A percentile compares a stretch with the other conserved stretches of the same genome.
Conservation (phyloP, 2,888 invertebrate genomes). For the Xestia sexstrigata region DNA sequence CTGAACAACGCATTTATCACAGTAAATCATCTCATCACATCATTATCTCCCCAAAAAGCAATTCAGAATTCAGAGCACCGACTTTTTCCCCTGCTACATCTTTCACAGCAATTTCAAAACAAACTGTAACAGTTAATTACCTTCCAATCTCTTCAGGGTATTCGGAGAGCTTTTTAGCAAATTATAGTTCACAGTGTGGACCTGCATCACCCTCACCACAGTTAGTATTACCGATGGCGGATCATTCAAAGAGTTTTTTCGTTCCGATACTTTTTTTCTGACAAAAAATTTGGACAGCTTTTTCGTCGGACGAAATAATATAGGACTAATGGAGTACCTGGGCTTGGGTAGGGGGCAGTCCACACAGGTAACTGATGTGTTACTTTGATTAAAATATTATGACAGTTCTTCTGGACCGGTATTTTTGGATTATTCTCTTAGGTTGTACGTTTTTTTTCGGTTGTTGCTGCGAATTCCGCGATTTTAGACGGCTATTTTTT, state of each 20-base stretch:
- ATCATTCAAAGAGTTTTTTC: conserved; percentile 68
- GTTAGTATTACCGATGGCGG: conserved; percentile 67
- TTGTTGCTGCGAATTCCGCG: conserved; percentile 29
- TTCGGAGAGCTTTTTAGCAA: conserved; percentile 66
- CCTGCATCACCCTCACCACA: conserved; percentile 46
- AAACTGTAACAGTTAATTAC: conserved; percentile 64
- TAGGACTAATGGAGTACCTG: conserved; percentile 65
- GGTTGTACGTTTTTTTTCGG: not conserved
- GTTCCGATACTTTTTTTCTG: conserved; percentile 49
- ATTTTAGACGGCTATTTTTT: conserved; percentile 19
- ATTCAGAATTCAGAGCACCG: conserved; percentile 34
- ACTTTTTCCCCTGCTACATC: conserved; percentile 40
- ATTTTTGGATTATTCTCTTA: conserved; percentile 14
- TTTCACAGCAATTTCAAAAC: conserved; percentile 62
- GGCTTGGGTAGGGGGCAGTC: conserved; percentile 53
- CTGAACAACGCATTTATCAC: conserved; percentile 11
- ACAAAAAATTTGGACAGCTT: conserved; percentile 63
- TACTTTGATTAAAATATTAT: conserved; percentile 69
- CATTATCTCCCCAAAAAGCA: conserved; percentile 44
- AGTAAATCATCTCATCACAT: conserved; percentile 37
- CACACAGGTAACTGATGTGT: conserved; percentile 63
- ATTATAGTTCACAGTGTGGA: conserved; percentile 62
- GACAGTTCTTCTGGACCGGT: conserved; percentile 55
- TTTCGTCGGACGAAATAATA: conserved; percentile 68
- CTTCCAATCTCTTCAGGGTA: conserved; percentile 19